A percentile compares a stretch with the other conserved stretches of the same genome.
Conservation (phyloP, 2,113 vertebrate species). For the Leucopsar rothschildi region DNA sequence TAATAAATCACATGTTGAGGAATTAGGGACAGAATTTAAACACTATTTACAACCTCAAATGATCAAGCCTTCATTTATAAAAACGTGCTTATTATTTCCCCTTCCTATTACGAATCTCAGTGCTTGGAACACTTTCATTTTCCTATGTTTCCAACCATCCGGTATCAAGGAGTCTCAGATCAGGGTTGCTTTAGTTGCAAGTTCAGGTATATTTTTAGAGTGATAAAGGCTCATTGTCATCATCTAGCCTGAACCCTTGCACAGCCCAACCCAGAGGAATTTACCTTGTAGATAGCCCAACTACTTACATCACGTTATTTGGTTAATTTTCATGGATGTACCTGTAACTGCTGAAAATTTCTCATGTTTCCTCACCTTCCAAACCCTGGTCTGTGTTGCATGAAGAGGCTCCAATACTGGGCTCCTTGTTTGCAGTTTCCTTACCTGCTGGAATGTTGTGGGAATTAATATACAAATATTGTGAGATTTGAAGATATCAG, state of each 20-base stretch:
- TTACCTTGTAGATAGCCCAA: neutral
- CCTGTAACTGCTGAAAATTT: neutral
- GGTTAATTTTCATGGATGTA: neutral
- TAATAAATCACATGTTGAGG: neutral
- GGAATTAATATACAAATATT: conserved; percentile 35
- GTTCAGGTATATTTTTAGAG: conserved; percentile 8
- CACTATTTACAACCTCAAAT: neutral
- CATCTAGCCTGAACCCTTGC: neutral
- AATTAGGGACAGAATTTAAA: neutral
- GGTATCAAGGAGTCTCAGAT: neutral
- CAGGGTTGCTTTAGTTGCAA: neutral
- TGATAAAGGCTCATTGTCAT: neutral
- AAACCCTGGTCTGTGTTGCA: neutral
- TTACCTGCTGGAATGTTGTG: conserved; percentile 36
- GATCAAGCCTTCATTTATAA: neutral
- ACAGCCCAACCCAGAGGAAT: neutral
- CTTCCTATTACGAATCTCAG: neutral
- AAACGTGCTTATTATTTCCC: neutral
- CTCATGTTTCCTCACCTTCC: neutral
- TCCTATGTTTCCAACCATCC: neutral
- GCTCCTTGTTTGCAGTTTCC: neutral
- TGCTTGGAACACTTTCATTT: neutral
- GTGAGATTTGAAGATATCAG: conserved; percentile 33
- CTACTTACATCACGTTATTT: neutral
- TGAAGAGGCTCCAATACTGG: neutral